Percentiles rank a stretch among this genome's conserved stretches.
Evolutionary conservation across 2,797 vertebrate genomes (phyloP).

Genomic region (Platyrinchus mystaceus): DNA sequence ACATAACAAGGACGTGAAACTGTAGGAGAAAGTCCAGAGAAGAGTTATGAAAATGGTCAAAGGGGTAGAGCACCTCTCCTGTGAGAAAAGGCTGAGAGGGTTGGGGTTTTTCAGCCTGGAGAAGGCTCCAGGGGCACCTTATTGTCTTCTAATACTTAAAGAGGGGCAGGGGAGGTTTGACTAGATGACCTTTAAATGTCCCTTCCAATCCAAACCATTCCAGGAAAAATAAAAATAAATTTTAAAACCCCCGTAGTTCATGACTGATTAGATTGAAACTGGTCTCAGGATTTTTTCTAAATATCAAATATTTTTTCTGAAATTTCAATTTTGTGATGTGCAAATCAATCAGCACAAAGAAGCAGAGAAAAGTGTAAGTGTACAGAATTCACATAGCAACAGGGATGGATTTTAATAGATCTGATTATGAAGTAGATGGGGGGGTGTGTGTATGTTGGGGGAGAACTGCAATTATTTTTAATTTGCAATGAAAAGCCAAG

Average conservation of each 20-base stretch:
- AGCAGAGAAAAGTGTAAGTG: not conserved
- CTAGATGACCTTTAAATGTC: not conserved
- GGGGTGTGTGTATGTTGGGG: not conserved
- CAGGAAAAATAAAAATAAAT: not conserved
- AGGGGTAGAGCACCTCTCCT: not conserved
- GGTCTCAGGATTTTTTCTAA: not conserved
- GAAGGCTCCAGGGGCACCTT: not conserved
- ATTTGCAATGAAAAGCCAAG: slow-evolving; percentile 20
- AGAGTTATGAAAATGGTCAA: not conserved
- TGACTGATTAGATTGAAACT: not conserved
- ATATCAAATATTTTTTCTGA: not conserved
- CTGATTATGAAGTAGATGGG: slow-evolving; percentile 21
- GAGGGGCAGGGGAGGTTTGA: not conserved
- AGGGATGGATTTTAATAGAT: slow-evolving; percentile 44
- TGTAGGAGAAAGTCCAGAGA: not conserved
- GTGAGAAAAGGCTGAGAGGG: not conserved
- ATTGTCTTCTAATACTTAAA: not conserved
- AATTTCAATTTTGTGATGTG: not conserved
- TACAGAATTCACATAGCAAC: slow-evolving; percentile 30
- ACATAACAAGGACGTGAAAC: not conserved
- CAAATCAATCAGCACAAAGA: not conserved
- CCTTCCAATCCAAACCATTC: not conserved
- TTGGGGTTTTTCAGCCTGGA: not conserved
- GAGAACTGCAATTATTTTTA: slow-evolving; percentile 21
- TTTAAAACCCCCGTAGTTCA: rapidly evolving